Percentiles rank a stretch among this genome's conserved stretches.
These are phyloP conservation scores for Raja brachyura DNA, from an alignment of 2,113 vertebrate genomes.

Conservation along the genomic window DNA sequence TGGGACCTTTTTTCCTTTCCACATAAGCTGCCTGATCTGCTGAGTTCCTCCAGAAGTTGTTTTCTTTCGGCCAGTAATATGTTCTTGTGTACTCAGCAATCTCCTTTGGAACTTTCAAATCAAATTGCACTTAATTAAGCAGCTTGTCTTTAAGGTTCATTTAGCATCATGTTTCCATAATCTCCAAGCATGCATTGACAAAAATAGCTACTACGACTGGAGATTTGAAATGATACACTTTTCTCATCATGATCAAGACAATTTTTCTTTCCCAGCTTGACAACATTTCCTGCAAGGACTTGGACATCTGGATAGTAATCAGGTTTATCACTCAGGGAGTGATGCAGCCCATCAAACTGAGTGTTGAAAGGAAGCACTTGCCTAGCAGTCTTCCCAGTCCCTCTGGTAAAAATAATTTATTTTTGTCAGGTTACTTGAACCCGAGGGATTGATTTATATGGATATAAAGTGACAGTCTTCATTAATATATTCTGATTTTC, in stretches of 20 bases:
- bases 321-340: constrained; percentile 46
- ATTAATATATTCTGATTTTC: constrained; percentile 60
- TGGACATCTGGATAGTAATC: background rate
- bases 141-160: background rate
- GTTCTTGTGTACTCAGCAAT: background rate
- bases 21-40: background rate
- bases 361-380: constrained; percentile 48
- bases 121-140: background rate
- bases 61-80: background rate
- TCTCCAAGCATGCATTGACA: background rate
- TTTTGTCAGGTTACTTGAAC: constrained; percentile 59
- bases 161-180: background rate
- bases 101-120: background rate
- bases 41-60: too few species aligned
- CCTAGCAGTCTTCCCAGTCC: constrained; percentile 57
- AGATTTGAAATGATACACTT: background rate
- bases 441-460: constrained; percentile 62
- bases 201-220: background rate
- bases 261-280: constrained; percentile 15
- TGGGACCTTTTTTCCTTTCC: background rate
- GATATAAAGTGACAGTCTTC: constrained; percentile 62
- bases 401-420: constrained; percentile 64
- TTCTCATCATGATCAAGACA: background rate
- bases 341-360: constrained; percentile 40
- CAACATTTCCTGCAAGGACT: background rate